These are phyloP conservation scores for Xiphophorus birchmanni DNA, from an alignment of 2,797 vertebrate species.

Conservation along the genomic window DNA sequence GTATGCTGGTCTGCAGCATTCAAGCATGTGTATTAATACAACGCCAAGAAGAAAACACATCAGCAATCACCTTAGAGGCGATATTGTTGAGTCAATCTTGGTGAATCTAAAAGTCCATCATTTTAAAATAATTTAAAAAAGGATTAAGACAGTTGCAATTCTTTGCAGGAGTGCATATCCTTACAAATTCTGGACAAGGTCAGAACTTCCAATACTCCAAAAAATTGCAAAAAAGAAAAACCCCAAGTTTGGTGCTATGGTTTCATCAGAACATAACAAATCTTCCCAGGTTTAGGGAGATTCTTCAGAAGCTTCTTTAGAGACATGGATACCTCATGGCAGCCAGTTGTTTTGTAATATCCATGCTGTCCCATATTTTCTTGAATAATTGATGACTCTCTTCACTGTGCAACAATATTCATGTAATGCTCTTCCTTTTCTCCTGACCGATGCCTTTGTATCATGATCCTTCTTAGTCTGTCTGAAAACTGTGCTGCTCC, in stretches of 20 bases:
- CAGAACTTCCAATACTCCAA: neutral
- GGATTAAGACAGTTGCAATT: neutral
- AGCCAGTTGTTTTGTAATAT: neutral
- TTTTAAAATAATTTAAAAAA: neutral
- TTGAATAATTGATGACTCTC: neutral
- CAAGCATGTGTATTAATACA: neutral
- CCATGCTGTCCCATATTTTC: neutral
- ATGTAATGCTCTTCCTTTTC: neutral
- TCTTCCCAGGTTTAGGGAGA: too few relatives aligned
- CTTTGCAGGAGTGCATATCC: neutral
- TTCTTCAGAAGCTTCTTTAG: neutral
- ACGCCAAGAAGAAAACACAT: neutral
- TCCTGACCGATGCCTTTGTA: neutral
- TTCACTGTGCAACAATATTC: neutral
- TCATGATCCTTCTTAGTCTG: neutral
- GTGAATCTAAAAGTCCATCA: neutral
- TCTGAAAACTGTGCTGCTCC: neutral
- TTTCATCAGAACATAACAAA: neutral
- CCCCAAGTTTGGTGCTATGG: too few relatives aligned
- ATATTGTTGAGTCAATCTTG: neutral
- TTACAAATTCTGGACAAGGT: neutral
- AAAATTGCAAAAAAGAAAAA: neutral
- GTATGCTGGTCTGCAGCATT: neutral
- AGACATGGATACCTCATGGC: neutral
- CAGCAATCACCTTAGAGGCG: too few relatives aligned